Percentiles rank a stretch among this genome's conserved stretches.
Evolutionary conservation across 2,113 vertebrate genomes (phyloP).

Genomic region (Butorides virescens): DNA sequence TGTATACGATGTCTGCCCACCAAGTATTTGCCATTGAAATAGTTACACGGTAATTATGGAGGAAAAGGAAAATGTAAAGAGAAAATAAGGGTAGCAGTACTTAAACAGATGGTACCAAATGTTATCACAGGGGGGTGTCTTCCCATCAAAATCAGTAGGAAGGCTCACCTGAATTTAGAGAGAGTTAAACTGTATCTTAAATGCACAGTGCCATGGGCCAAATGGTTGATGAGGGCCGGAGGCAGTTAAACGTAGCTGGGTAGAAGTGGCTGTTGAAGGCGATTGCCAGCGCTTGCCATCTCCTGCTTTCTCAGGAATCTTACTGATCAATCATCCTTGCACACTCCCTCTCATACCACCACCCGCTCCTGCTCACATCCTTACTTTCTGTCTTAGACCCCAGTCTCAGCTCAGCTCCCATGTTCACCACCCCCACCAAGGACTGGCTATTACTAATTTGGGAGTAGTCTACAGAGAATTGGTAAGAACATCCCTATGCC

Average conservation of each 20-base stretch:
- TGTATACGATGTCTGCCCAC: neutral
- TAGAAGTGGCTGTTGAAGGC: neutral
- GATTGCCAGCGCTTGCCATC: rapidly evolving
- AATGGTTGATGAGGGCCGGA: rapidly evolving
- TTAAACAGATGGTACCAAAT: neutral
- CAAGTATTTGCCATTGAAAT: neutral
- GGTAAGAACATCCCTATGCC: neutral
- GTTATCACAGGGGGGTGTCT: rapidly evolving
- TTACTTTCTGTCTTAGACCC: neutral
- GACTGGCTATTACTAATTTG: neutral
- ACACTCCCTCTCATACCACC: rapidly evolving
- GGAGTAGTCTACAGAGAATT: neutral
- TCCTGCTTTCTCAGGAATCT: neutral
- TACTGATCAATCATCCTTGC: rapidly evolving
- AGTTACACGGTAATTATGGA: neutral
- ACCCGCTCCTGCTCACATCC: neutral
- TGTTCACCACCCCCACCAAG: rapidly evolving
- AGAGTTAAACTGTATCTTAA: neutral
- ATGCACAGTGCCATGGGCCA: rapidly evolving
- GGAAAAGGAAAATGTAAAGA: neutral
- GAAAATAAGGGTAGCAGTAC: neutral
- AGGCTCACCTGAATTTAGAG: neutral
- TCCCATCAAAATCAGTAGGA: neutral
- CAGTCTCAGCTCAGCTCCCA: neutral
- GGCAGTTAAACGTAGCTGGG: neutral